Conservation (phyloP, 1,140 invertebrate species). For the Drosophila guanche region DNA sequence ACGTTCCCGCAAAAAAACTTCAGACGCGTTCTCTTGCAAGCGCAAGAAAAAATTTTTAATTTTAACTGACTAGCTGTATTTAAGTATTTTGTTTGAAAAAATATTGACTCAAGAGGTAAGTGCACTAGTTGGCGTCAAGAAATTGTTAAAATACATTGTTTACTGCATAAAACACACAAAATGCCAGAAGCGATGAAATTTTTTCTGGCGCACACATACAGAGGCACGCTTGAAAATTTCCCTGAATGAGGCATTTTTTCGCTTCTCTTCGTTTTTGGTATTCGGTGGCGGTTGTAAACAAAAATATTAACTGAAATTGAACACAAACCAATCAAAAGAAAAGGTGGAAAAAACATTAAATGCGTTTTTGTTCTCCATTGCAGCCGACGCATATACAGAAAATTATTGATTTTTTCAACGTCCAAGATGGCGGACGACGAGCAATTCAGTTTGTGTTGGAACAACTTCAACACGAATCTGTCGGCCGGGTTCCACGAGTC, state of each 20-base stretch:
- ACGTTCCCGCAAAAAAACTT: conserved; percentile 27
- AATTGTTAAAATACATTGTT: no score
- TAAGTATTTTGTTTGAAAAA: conserved; percentile 37
- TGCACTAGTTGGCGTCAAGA: neutral
- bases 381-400: conserved; percentile 66
- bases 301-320: conserved; percentile 9
- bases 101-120: conserved; percentile 51
- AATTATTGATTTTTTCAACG: conserved; percentile 74
- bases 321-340: neutral
- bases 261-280: conserved; percentile 43
- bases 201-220: conserved; percentile 2
- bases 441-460: conserved; percentile 91
- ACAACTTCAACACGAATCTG: conserved; percentile 90
- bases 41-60: conserved; percentile 25
- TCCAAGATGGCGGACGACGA: conserved; percentile 88
- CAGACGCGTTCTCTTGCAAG: conserved; percentile 40
- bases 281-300: conserved; percentile 57
- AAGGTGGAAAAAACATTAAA: conserved; percentile 8
- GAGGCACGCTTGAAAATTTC: conserved; percentile 65
- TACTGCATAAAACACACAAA: neutral
- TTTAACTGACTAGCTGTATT: conserved; percentile 17
- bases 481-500: conserved; percentile 89
- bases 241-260: conserved; percentile 53
- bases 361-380: conserved; percentile 22
- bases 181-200: neutral